Evolutionary conservation across 92 coral and sea anemone genomes (phyloP).

Genomic region (Micromussa lordhowensis): DNA sequence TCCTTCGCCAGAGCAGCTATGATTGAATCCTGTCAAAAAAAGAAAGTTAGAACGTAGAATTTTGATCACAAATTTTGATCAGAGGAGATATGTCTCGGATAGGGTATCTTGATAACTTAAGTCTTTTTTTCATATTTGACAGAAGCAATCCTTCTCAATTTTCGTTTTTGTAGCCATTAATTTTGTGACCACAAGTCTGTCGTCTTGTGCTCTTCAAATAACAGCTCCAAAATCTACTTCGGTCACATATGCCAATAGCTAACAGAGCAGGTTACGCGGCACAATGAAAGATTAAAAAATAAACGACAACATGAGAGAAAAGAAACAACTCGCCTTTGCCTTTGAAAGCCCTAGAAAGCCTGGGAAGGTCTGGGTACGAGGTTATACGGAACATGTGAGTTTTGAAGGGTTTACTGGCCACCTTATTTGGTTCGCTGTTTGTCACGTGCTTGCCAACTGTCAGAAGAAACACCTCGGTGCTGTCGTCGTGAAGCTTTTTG

Average conservation of each 20-base stretch:
- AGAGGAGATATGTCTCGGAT: no score
- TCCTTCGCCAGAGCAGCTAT: constrained; percentile 30
- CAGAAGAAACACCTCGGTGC: constrained; percentile 44
- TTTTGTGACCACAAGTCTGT: no score
- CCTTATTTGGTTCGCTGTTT: not conserved
- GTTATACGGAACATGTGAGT: constrained; percentile 43
- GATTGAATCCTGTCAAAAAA: constrained; percentile 9
- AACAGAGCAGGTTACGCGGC: no score
- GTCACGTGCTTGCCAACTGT: constrained; percentile 39
- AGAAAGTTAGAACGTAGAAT: not conserved
- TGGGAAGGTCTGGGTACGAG: constrained; percentile 40
- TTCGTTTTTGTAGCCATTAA: no score
- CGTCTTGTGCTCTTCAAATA: no score
- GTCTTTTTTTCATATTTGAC: no score
- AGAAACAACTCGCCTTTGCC: constrained; percentile 52
- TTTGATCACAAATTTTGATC: not conserved
- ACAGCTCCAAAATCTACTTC: no score
- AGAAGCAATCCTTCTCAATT: no score
- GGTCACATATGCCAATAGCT: no score
- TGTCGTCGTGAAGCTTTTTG: constrained; percentile 19
- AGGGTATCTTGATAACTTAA: no score
- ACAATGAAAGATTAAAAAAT: not conserved
- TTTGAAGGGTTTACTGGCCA: constrained; percentile 51
- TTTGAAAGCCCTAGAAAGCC: constrained; percentile 35
- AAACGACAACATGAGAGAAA: not conserved